Evolutionary conservation across 2,113 vertebrate species (phyloP), one percentile per base, ranked within the genome.

Genomic region (Eolophus roseicapilla): DNA sequence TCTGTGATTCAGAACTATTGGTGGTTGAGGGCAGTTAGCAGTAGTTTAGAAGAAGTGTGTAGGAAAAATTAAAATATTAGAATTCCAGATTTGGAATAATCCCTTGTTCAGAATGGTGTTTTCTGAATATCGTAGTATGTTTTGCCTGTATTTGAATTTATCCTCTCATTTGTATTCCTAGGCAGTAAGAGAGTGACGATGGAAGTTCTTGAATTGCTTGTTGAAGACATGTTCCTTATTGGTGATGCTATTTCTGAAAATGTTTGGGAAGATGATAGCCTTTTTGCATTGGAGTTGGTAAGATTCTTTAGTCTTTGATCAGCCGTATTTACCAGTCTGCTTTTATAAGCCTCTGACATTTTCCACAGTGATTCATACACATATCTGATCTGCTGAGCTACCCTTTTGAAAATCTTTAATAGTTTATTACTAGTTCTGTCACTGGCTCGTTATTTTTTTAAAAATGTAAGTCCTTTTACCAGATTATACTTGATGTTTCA

Each of bases 251-350:
- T 99, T 95, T 98, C 98, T 78, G 98, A 98, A 96, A 96, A 98
- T 82, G 97, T 99, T 97, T 99, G 99, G 99, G 98, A 99, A 82
- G 99, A 99, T 95, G 96, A 91, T 96, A 99, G 99, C 96, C 98
- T 99, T 95, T 98, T 99, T 97, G 99, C 98, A 47, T 97, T 98
- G 95, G 99, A 99, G 95, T 97, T 99, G 98, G 99, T 99, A 96
- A 99, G 98, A 63, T 46, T 84, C 13, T 82, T 92, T 41, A 60
- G 10, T 41, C 82, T 53, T 94, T 83, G 52, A 44, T 93, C 76
- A 82, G 33, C 33, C 7, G 4, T 75, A 43, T 81, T 82, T 77
- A 75, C n/a, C 19, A 52, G n/a, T 60, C 25, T 83, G 13, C n/a
- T 91, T 75, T 82, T 81, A 21, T 43, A 93, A 75, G 17, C 33